Evolutionary conservation across 2,113 vertebrate species (phyloP).

Genomic region (Hippocampus comes): DNA sequence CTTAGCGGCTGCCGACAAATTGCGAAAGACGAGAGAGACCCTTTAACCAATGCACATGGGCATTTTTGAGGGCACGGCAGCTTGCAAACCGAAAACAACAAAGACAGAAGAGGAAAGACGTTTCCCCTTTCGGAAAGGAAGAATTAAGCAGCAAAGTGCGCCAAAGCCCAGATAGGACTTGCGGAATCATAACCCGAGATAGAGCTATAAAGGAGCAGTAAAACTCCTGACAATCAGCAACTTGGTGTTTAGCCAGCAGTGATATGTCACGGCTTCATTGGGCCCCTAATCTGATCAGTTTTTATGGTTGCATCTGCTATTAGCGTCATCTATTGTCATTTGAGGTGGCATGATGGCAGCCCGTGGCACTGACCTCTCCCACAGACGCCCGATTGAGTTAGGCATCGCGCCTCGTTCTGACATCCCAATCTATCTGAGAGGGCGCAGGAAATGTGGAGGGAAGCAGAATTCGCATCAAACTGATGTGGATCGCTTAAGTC

Average conservation of each 20-base stretch:
- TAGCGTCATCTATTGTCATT: constrained; percentile 66
- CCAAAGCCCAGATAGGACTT: constrained; percentile 18
- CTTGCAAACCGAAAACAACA: constrained; percentile 34
- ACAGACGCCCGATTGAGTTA: constrained; percentile 47
- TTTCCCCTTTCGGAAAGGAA: neutral
- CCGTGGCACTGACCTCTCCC: constrained; percentile 57
- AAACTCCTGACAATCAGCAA: constrained; percentile 52
- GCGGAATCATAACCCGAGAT: constrained; percentile 44
- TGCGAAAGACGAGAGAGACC: constrained; percentile 60
- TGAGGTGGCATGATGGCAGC: constrained; percentile 60
- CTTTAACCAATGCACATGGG: constrained; percentile 68
- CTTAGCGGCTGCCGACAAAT: constrained; percentile 63
- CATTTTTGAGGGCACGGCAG: constrained; percentile 47
- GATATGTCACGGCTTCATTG: constrained; percentile 68
- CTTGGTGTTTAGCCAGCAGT: constrained; percentile 60
- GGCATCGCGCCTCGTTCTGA: constrained; percentile 44
- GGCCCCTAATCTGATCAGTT: constrained; percentile 64
- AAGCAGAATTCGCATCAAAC: constrained; percentile 4
- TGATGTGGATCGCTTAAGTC: neutral
- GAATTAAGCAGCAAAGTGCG: neutral
- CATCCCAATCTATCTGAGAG: constrained; percentile 51
- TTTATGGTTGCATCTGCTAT: constrained; percentile 64
- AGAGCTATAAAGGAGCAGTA: constrained; percentile 50
- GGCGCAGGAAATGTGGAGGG: constrained; percentile 9
- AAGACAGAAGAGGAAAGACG: constrained; percentile 25